A percentile compares a stretch with the other conserved stretches of the same genome.
phyloP scores from a whole-genome alignment of 2,797 vertebrate genomes.

The Chiloscyllium punctatum region DNA sequence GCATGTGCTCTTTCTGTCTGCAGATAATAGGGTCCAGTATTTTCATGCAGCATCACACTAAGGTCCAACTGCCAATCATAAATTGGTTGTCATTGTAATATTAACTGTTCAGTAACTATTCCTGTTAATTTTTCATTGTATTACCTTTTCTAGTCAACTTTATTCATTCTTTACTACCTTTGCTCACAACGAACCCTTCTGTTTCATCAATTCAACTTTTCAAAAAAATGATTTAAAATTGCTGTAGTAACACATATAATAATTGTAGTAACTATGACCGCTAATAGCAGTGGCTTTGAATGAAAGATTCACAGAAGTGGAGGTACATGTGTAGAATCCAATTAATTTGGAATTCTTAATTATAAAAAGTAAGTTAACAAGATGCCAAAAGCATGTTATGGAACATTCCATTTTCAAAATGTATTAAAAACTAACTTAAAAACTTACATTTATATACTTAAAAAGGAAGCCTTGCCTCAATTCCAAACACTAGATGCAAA shows the following conservation, averaged over 20 bases:
- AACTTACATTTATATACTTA: background rate
- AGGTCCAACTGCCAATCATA: too few relatives aligned
- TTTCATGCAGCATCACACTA: too few relatives aligned
- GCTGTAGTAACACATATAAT: conserved; percentile 55
- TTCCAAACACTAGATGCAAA: background rate
- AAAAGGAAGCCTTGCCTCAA: background rate
- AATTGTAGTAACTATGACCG: conserved; percentile 49
- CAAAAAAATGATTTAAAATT: conserved; percentile 50
- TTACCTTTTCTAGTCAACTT: background rate
- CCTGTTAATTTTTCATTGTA: background rate
- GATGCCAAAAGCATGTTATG: background rate
- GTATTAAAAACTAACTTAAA: background rate
- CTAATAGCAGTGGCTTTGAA: conserved; percentile 46
- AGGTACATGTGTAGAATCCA: background rate
- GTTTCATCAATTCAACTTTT: conserved; percentile 39
- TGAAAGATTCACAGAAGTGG: background rate
- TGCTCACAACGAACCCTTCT: background rate
- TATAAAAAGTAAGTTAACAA: background rate
- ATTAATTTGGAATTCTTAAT: background rate
- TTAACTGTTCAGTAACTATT: too few relatives aligned
- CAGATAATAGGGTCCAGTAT: too few relatives aligned
- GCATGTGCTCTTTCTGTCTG: too few relatives aligned
- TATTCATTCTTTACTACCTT: background rate
- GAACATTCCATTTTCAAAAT: background rate
- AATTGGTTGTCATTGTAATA: too few relatives aligned